Conservation (phyloP, 1,140 invertebrate species). For the Helicoverpa armigera region DNA sequence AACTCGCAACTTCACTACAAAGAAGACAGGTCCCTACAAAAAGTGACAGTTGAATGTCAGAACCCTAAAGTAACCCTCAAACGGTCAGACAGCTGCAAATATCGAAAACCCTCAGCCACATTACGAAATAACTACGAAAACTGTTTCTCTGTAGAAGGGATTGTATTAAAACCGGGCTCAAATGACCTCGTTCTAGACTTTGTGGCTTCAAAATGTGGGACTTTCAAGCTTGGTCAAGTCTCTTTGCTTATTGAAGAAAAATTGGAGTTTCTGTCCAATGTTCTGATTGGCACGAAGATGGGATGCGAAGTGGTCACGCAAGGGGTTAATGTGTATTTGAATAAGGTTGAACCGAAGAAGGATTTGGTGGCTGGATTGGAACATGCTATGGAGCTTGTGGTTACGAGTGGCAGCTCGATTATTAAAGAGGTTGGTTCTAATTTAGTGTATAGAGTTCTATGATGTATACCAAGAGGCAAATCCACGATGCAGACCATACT, state of each 20-base stretch:
- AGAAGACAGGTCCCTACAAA: slow-evolving; percentile 92
- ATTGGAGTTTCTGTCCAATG: slow-evolving; percentile 89
- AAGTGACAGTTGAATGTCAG: slow-evolving; percentile 89
- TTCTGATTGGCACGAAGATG: slow-evolving; percentile 74
- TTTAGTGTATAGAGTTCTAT: neutral
- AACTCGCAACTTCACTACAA: slow-evolving; percentile 92
- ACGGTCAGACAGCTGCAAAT: slow-evolving; percentile 88
- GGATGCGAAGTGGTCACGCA: slow-evolving; percentile 82
- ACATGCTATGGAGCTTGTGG: slow-evolving; percentile 89
- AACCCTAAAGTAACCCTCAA: slow-evolving; percentile 87
- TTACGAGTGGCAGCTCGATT: slow-evolving; percentile 89
- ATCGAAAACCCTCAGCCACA: slow-evolving; percentile 86
- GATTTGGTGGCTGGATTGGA: slow-evolving; percentile 91
- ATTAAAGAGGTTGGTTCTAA: slow-evolving; percentile 74
- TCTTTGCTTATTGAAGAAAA: slow-evolving; percentile 88
- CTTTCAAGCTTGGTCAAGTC: slow-evolving; percentile 88
- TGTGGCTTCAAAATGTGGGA: slow-evolving; percentile 87
- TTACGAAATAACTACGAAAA: slow-evolving; percentile 89
- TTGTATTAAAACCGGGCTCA: slow-evolving; percentile 89
- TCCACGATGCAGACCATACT: too few relatives aligned
- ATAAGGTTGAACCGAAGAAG: slow-evolving; percentile 86
- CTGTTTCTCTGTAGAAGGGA: slow-evolving; percentile 86
- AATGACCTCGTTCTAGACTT: slow-evolving; percentile 90
- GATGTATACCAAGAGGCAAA: too few relatives aligned
- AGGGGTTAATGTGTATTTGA: slow-evolving; percentile 83